Evolutionary conservation across 2,888 invertebrate genomes (phyloP).

Genomic region (Mythimna pallens): DNA sequence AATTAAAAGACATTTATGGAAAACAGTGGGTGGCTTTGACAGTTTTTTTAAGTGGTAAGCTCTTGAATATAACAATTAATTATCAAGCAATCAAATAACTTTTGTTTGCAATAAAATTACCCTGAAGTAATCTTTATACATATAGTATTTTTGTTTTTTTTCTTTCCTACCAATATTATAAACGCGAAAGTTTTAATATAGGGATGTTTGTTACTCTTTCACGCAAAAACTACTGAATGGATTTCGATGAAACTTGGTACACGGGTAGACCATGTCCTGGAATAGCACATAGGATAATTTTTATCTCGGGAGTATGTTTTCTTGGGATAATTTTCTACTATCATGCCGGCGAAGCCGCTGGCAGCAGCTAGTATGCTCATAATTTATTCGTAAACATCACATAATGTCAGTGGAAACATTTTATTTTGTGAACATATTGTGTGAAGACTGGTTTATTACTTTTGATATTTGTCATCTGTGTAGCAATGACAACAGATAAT

Average conservation of each 20-base stretch:
- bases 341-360: too few species aligned
- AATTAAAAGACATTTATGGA: slow-evolving; percentile 26
- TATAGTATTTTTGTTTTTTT: slow-evolving; percentile 1
- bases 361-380: background rate
- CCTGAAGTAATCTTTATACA: background rate
- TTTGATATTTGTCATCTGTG: slow-evolving; percentile 22
- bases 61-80: background rate
- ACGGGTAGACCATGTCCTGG: too few species aligned
- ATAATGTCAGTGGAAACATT: slow-evolving; percentile 2
- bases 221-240: too few species aligned
- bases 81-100: slow-evolving; percentile 5
- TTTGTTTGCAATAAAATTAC: background rate
- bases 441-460: slow-evolving; percentile 18
- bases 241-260: too few species aligned
- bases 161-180: too few species aligned
- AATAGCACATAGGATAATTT: too few species aligned
- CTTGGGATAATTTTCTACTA: too few species aligned
- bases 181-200: too few species aligned
- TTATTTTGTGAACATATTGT: slow-evolving; percentile 6
- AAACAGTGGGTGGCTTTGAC: background rate
- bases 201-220: too few species aligned
- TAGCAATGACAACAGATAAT: slow-evolving; percentile 13
- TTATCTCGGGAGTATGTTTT: too few species aligned
- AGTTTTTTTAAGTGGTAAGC: slow-evolving; percentile 6
- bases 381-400: slow-evolving; percentile 39